Percentiles rank a stretch among this genome's conserved stretches.
Conservation (phyloP, 2,888 invertebrate species). For the Seira ritae region DNA sequence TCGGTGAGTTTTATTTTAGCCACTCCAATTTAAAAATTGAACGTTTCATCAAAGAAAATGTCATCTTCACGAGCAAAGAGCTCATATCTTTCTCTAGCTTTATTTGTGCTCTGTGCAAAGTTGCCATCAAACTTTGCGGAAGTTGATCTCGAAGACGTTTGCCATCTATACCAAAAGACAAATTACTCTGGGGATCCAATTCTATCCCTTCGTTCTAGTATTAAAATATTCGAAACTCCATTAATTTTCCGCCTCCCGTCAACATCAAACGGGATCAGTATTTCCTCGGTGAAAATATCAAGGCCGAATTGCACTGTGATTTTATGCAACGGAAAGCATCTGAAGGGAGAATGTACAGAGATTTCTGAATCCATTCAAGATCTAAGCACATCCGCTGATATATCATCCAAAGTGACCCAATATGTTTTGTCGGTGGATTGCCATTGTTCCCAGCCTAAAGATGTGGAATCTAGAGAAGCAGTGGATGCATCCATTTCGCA, state of each 20-base stretch:
- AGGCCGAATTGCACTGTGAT: constrained; percentile 38
- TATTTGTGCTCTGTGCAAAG: no score
- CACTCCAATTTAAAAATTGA: no score
- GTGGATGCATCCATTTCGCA: neutral
- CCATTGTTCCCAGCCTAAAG: constrained; percentile 44
- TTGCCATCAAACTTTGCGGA: no score
- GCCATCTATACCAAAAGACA: constrained; percentile 14
- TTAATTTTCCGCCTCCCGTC: constrained; percentile 6
- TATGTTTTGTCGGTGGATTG: constrained; percentile 51
- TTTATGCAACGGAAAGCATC: constrained; percentile 37
- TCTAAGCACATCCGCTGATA: neutral
- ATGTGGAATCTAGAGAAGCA: neutral
- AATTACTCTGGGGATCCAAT: constrained; percentile 28
- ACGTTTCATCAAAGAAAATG: no score
- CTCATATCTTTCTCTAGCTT: no score
- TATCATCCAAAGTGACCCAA: neutral
- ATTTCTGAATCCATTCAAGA: neutral
- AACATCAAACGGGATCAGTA: neutral
- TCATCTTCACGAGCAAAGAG: no score
- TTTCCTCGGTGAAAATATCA: constrained; percentile 31
- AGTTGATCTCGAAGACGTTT: constrained; percentile 30
- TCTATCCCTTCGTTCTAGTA: constrained; percentile 18
- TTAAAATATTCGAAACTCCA: constrained; percentile 38
- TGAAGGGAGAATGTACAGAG: constrained; percentile 39
- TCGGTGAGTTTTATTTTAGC: no score